Evolutionary conservation across 2,888 invertebrate genomes (phyloP).

Genomic region (Amphipyra berbera): DNA sequence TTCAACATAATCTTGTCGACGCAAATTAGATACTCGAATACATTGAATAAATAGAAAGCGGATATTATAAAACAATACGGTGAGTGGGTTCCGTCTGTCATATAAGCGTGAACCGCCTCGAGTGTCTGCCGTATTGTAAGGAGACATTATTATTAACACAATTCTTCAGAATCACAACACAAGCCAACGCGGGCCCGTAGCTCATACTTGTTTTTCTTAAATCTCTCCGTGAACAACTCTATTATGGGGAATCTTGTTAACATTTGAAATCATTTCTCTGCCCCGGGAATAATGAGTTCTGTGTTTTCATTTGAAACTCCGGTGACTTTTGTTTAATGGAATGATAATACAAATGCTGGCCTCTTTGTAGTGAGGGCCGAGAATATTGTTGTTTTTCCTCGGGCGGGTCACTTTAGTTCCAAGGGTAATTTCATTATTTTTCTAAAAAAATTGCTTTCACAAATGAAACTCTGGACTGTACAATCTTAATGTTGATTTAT

Average conservation of each 20-base stretch:
- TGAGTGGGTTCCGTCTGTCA: slow-evolving; percentile 53
- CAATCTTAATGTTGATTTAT: slow-evolving; percentile 79
- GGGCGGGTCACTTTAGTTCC: slow-evolving; percentile 86
- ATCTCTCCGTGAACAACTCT: slow-evolving; percentile 87
- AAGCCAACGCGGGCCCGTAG: slow-evolving; percentile 56
- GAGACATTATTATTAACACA: slow-evolving; percentile 70
- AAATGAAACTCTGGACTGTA: slow-evolving; percentile 77
- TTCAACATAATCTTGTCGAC: slow-evolving; percentile 13
- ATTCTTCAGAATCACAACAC: slow-evolving; percentile 75
- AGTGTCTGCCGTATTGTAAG: slow-evolving; percentile 38
- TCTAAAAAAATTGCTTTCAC: slow-evolving; percentile 78
- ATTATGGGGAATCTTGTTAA: slow-evolving; percentile 89
- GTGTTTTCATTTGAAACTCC: slow-evolving; percentile 89
- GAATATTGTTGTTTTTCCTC: slow-evolving; percentile 87
- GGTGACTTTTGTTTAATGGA: slow-evolving; percentile 90
- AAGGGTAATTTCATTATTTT: slow-evolving; percentile 85
- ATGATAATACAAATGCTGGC: slow-evolving; percentile 89
- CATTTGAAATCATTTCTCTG: slow-evolving; percentile 89
- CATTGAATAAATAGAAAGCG: slow-evolving; percentile 50
- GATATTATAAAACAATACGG: slow-evolving; percentile 70
- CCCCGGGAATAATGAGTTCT: slow-evolving; percentile 88
- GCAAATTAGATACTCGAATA: slow-evolving; percentile 48
- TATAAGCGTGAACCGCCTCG: slow-evolving; percentile 54
- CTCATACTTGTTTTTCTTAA: slow-evolving; percentile 87
- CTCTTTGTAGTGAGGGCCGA: slow-evolving; percentile 86